Conservation (phyloP, 2,797 vertebrate genomes). For the Erpetoichthys calabaricus region DNA sequence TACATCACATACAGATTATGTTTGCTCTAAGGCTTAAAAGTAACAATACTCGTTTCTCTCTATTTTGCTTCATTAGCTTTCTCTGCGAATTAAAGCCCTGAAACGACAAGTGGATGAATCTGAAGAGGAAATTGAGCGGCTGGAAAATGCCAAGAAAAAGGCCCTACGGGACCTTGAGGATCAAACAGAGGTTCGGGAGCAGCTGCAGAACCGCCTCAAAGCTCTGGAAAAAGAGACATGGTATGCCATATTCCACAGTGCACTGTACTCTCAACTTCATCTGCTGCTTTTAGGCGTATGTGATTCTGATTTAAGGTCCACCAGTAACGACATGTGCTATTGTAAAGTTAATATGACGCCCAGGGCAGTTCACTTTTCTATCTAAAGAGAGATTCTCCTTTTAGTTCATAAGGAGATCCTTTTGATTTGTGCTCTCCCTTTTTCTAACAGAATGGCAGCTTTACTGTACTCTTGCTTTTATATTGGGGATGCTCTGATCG, state of each 20-base stretch:
- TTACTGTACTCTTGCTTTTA: too few species aligned
- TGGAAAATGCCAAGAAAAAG: constrained; percentile 72
- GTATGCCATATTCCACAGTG: constrained; percentile 31
- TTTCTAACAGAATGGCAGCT: too few species aligned
- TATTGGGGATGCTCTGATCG: too few species aligned
- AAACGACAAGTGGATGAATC: constrained; percentile 92
- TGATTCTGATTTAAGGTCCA: too few species aligned
- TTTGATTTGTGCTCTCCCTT: too few species aligned
- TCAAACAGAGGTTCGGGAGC: constrained; percentile 75
- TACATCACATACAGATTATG: neutral
- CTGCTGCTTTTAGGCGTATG: too few species aligned
- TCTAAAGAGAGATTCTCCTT: too few species aligned
- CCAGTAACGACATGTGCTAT: too few species aligned
- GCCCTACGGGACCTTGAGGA: constrained; percentile 80
- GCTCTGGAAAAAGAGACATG: constrained; percentile 75
- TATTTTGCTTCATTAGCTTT: constrained; percentile 43
- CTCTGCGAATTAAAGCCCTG: constrained; percentile 79
- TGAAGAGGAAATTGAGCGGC: constrained; percentile 76
- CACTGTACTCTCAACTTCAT: too few species aligned
- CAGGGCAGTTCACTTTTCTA: too few species aligned
- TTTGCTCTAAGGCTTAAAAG: neutral
- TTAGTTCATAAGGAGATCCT: too few species aligned
- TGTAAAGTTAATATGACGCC: too few species aligned
- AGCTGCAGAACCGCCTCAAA: constrained; percentile 62
- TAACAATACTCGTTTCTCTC: constrained; percentile 5